Conservation (phyloP, 2,797 vertebrate species). For the Loris lydekkerianus region DNA sequence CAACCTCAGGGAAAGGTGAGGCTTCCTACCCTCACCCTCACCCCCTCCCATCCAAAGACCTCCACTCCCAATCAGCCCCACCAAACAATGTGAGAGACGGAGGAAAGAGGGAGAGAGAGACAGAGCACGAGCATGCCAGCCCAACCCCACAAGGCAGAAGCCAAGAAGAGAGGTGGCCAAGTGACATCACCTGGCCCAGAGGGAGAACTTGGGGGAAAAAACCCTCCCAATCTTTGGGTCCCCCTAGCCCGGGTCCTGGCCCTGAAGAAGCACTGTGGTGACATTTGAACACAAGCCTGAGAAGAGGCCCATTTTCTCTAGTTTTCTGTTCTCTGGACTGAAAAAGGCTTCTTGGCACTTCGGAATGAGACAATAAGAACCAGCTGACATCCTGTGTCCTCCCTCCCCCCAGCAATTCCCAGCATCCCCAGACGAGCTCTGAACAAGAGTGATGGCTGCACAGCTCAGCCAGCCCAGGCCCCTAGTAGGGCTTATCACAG, state of each 20-base stretch:
- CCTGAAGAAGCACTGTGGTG: not conserved
- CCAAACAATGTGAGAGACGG: not conserved
- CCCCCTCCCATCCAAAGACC: not conserved
- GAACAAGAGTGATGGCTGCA: no score
- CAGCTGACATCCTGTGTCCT: not conserved
- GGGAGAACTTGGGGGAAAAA: not conserved
- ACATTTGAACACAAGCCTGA: not conserved
- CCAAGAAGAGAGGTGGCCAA: not conserved
- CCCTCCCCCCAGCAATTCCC: not conserved
- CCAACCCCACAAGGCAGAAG: not conserved
- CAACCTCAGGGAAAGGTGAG: not conserved
- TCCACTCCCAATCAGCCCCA: not conserved
- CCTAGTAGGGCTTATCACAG: not conserved
- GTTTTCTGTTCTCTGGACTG: not conserved
- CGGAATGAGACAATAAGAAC: not conserved
- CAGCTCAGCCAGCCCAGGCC: not conserved
- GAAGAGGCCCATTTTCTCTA: not conserved
- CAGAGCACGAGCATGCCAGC: not conserved
- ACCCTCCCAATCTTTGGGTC: not conserved
- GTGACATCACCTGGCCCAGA: not conserved
- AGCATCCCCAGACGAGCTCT: no score
- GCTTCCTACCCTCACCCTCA: not conserved
- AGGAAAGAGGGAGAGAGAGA: rapidly evolving
- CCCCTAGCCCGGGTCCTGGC: not conserved
- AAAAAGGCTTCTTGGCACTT: slow-evolving; percentile 37